Percentiles rank a stretch among this genome's conserved stretches.
phyloP scores from a whole-genome alignment of 2,113 vertebrate genomes.

The Crocuta crocuta region DNA sequence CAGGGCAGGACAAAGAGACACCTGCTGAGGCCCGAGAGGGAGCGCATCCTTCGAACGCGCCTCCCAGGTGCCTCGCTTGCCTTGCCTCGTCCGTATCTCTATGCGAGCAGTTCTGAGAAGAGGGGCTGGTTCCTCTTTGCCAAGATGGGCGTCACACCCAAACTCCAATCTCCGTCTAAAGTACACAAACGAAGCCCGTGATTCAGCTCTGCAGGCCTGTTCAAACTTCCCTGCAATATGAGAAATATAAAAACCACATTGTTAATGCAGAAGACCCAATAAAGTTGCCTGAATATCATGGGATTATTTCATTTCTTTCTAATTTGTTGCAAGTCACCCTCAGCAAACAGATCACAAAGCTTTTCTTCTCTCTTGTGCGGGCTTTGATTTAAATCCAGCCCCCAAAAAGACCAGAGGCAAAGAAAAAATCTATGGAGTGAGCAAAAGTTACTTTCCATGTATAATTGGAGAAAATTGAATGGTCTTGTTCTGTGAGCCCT shows the following conservation, averaged over 20 bases:
- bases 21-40: accelerated
- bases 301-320: constrained; percentile 51
- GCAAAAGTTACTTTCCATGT: constrained; percentile 60
- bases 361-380: not conserved
- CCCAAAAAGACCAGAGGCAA: constrained; percentile 51
- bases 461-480: constrained; percentile 62
- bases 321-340: constrained; percentile 50
- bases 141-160: not conserved
- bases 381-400: constrained; percentile 68
- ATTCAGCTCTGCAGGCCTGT: not conserved
- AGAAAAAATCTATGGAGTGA: not conserved
- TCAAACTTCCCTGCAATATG: not conserved
- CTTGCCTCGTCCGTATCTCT: not conserved
- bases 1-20: accelerated
- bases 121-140: accelerated
- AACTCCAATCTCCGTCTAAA: not conserved
- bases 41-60: not conserved
- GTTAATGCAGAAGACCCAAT: not conserved
- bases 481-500: not conserved
- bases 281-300: too few relatives aligned
- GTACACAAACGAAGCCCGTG: not conserved
- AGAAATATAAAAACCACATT: not conserved
- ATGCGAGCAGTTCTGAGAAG: accelerated
- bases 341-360: constrained; percentile 45
- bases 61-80: accelerated